phyloP scores from a whole-genome alignment of 2,888 invertebrate genomes.

The Melangyna quadrimaculata region DNA sequence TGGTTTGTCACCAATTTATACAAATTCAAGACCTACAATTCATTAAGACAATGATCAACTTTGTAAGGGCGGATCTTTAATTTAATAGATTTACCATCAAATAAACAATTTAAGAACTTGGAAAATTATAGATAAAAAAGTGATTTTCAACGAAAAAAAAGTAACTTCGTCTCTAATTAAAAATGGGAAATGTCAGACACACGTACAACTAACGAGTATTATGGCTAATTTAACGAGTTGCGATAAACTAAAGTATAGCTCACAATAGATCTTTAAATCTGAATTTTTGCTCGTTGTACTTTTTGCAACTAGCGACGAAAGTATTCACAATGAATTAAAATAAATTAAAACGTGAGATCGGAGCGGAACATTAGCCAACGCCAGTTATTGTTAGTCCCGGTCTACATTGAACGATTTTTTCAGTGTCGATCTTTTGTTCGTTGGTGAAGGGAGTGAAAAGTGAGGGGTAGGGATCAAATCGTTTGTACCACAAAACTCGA shows the following conservation, averaged over 20 bases:
- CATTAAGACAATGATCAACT: conserved; percentile 20
- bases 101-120: conserved; percentile 64
- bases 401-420: too few species aligned
- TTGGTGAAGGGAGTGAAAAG: too few species aligned
- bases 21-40: conserved; percentile 66
- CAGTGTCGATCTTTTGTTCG: too few species aligned
- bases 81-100: conserved; percentile 64
- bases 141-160: conserved; percentile 72
- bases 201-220: conserved; percentile 25
- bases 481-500: too few species aligned
- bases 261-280: conserved; percentile 23
- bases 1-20: conserved; percentile 66
- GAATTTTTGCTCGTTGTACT: background rate
- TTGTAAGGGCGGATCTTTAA: background rate
- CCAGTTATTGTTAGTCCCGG: too few species aligned
- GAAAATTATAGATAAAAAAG: conserved; percentile 71
- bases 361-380: too few species aligned
- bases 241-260: conserved; percentile 32
- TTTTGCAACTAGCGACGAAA: too few species aligned
- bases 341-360: too few species aligned
- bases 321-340: too few species aligned
- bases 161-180: conserved; percentile 71
- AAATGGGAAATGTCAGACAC: conserved; percentile 66
- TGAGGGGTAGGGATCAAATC: too few species aligned
- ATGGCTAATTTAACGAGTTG: conserved; percentile 33